A percentile compares a stretch with the other conserved stretches of the same genome.
phyloP scores from a whole-genome alignment of 2,113 vertebrate species.

The Upupa epops region DNA sequence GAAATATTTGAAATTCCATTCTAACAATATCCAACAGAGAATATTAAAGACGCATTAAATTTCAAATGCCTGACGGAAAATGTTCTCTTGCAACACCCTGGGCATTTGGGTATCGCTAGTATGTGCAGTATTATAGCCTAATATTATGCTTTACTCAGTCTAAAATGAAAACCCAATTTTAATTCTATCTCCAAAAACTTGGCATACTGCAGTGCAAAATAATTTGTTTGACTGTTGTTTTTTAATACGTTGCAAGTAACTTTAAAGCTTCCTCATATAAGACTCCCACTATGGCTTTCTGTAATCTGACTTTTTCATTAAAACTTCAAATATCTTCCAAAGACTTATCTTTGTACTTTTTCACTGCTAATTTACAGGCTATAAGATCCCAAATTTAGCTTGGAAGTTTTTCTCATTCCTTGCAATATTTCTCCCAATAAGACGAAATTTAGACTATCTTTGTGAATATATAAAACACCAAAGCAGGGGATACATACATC shows the following conservation, averaged over 20 bases:
- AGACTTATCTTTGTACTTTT: constrained; percentile 21
- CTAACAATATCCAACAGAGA: constrained; percentile 69
- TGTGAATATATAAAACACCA: background rate
- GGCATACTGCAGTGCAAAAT: constrained; percentile 63
- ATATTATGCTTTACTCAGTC: constrained; percentile 46
- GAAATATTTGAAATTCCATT: constrained; percentile 74
- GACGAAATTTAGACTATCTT: background rate
- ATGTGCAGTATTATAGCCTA: constrained; percentile 21
- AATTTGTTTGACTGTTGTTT: constrained; percentile 60
- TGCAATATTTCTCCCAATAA: constrained; percentile 13
- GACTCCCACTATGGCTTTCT: constrained; percentile 35
- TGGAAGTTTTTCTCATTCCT: background rate
- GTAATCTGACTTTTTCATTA: constrained; percentile 60
- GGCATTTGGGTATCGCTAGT: constrained; percentile 48
- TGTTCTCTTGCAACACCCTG: constrained; percentile 31
- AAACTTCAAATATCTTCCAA: constrained; percentile 13
- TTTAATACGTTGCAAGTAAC: constrained; percentile 43
- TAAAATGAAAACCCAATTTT: constrained; percentile 68
- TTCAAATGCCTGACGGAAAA: constrained; percentile 68
- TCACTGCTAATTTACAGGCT: constrained; percentile 25
- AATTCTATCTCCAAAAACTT: constrained; percentile 63
- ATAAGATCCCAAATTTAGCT: background rate
- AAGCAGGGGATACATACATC: background rate
- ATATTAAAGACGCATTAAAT: constrained; percentile 71
- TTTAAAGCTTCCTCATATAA: constrained; percentile 39